These are phyloP conservation scores for Halcyon chelicuti DNA, from an alignment of 2,797 vertebrate genomes.

Conservation along the genomic window DNA sequence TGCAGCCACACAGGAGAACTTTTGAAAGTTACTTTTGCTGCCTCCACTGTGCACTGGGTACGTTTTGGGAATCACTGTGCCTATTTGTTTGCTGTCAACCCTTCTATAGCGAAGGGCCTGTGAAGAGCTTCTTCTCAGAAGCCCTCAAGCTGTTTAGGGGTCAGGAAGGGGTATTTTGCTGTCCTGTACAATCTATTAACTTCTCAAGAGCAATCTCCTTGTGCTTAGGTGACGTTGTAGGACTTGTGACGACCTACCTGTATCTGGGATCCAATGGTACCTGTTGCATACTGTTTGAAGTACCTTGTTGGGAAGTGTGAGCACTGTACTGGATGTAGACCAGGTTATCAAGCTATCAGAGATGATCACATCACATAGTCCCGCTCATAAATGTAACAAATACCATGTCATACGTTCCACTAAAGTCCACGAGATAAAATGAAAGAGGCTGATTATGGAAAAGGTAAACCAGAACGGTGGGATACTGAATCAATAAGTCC, in stretches of 20 bases:
- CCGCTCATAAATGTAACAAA: background rate
- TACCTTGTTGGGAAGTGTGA: background rate
- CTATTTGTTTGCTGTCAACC: background rate
- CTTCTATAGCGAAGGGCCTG: background rate
- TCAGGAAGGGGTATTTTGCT: background rate
- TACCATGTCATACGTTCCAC: background rate
- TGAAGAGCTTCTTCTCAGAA: background rate
- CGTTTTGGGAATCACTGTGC: background rate
- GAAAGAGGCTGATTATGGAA: background rate
- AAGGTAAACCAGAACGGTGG: background rate
- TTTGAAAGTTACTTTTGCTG: background rate
- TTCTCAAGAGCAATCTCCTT: background rate
- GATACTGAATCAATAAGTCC: background rate
- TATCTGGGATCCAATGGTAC: conserved; percentile 20
- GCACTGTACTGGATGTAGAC: background rate
- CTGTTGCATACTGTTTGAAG: background rate
- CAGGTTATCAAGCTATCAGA: background rate
- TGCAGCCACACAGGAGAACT: background rate
- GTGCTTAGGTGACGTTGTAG: conserved; percentile 5
- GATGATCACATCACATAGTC: background rate
- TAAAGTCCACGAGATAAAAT: background rate
- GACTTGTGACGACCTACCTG: background rate
- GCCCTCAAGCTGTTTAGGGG: background rate
- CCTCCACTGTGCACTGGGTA: background rate
- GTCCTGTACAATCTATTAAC: background rate